Percentiles rank a stretch among this genome's conserved stretches.
Conservation (phyloP, 2,888 invertebrate genomes). For the Phlogophora meticulosa region DNA sequence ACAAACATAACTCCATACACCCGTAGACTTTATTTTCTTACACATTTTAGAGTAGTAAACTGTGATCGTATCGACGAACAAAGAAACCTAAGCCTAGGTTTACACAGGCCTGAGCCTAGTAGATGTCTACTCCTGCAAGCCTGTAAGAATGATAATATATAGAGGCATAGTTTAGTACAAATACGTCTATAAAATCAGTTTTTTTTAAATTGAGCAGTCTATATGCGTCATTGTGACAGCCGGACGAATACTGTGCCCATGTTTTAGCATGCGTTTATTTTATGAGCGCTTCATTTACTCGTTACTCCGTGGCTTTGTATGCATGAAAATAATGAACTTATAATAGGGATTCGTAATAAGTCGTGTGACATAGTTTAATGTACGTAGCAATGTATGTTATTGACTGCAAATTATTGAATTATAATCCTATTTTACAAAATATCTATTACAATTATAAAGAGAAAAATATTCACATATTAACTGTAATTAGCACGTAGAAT, state of each 20-base stretch:
- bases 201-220: no score
- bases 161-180: no score
- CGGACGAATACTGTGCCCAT: background rate
- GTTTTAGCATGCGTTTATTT: background rate
- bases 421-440: constrained; percentile 45
- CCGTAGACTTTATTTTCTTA: constrained; percentile 56
- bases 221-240: no score
- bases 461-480: constrained; percentile 38
- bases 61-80: background rate
- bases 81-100: background rate
- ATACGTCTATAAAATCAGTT: no score
- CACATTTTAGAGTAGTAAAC: constrained; percentile 15
- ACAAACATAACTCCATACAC: constrained; percentile 25
- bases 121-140: no score
- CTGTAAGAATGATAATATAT: no score
- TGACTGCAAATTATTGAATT: constrained; percentile 49
- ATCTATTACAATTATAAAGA: constrained; percentile 14
- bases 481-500: constrained; percentile 40
- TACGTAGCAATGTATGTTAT: constrained; percentile 44
- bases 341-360: constrained; percentile 8
- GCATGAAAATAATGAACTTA: constrained; percentile 23
- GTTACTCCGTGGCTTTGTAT: constrained; percentile 28
- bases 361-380: constrained; percentile 24
- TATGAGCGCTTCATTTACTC: constrained; percentile 22
- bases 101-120: no score